These are phyloP conservation scores for Delphinapterus leucas DNA, from an alignment of 2,113 vertebrate genomes.

Conservation along the genomic window DNA sequence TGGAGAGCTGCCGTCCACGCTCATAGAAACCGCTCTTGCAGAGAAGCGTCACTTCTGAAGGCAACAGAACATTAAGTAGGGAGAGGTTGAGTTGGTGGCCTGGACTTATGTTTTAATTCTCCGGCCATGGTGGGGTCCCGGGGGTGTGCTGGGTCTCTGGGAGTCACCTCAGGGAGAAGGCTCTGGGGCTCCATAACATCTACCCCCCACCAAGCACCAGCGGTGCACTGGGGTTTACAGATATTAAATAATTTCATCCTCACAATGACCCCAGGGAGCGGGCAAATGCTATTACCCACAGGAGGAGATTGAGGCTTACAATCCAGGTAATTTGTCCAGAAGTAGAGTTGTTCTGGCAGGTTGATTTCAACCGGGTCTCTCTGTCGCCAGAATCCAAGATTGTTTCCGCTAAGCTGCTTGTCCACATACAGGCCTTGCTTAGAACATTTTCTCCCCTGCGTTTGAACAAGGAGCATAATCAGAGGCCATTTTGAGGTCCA, in stretches of 20 bases:
- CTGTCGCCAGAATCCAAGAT: neutral
- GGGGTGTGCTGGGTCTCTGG: neutral
- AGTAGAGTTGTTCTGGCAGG: neutral
- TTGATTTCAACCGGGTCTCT: neutral
- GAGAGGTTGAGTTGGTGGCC: neutral
- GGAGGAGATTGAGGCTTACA: neutral
- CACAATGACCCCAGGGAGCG: fast-evolving
- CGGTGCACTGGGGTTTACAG: fast-evolving
- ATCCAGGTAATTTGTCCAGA: neutral
- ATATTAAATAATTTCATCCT: fast-evolving
- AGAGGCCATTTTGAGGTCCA: neutral
- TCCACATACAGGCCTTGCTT: neutral
- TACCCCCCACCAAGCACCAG: fast-evolving
- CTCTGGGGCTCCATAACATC: too few relatives aligned
- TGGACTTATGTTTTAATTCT: neutral
- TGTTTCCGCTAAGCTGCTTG: neutral
- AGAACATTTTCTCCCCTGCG: neutral
- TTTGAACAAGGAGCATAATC: neutral
- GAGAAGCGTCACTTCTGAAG: neutral
- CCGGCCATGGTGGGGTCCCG: neutral
- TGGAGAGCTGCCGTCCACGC: neutral
- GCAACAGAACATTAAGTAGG: neutral
- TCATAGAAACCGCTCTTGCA: fast-evolving
- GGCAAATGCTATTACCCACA: too few relatives aligned
- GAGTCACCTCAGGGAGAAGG: neutral